Evolutionary conservation across 2,888 invertebrate genomes (phyloP).

Genomic region (Macroteleia sp.): DNA sequence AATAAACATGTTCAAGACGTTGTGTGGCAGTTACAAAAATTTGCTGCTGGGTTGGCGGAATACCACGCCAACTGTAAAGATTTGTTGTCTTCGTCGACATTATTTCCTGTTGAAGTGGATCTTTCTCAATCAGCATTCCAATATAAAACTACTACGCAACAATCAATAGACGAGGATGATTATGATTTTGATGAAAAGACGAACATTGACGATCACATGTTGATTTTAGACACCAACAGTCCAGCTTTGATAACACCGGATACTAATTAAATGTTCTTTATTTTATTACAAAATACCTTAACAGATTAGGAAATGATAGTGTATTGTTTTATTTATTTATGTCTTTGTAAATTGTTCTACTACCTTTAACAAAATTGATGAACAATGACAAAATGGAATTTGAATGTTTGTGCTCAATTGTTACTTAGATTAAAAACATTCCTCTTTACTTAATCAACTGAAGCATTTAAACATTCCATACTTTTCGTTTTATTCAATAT

Average conservation of each 20-base stretch:
- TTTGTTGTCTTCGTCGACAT: constrained; percentile 89
- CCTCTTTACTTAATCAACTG: too few relatives aligned
- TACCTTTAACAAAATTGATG: too few relatives aligned
- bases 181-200: constrained; percentile 66
- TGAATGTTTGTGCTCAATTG: too few relatives aligned
- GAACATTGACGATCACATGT: constrained; percentile 64
- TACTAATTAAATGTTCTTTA: constrained; percentile 41
- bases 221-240: constrained; percentile 69
- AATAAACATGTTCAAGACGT: constrained; percentile 99
- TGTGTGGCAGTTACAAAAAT: constrained; percentile 92
- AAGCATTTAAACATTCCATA: too few relatives aligned
- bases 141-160: constrained; percentile 87
- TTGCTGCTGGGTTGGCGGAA: constrained; percentile 93
- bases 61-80: constrained; percentile 90
- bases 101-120: constrained; percentile 98
- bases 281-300: too few relatives aligned
- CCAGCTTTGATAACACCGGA: constrained; percentile 61
- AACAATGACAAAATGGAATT: too few relatives aligned
- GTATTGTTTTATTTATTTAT: too few relatives aligned
- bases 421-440: too few relatives aligned
- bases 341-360: too few relatives aligned
- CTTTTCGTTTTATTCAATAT: too few relatives aligned
- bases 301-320: too few relatives aligned
- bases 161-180: constrained; percentile 73
- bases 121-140: constrained; percentile 96